phyloP scores from a whole-genome alignment of 2,888 invertebrate species.

The Conistra vaccinii region DNA sequence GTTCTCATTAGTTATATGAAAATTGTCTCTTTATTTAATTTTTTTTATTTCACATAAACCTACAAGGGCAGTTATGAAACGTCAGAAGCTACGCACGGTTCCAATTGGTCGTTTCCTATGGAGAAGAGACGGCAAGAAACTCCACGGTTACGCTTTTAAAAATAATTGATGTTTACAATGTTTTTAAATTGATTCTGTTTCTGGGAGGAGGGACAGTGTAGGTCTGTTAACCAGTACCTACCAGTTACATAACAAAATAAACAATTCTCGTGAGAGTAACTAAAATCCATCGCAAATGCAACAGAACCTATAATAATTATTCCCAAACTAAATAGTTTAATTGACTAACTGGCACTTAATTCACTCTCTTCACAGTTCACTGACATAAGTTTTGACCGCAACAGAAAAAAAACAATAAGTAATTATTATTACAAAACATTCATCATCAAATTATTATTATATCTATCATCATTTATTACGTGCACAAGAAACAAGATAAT shows the following conservation, averaged over 20 bases:
- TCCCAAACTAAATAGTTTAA: not conserved
- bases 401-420: conserved; percentile 11
- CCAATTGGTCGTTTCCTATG: not conserved
- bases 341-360: not conserved
- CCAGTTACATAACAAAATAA: too few species aligned
- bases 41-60: not conserved
- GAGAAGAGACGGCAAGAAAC: not conserved
- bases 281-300: not conserved
- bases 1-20: not conserved
- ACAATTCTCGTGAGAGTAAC: not conserved
- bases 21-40: too few species aligned
- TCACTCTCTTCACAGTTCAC: not conserved
- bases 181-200: not conserved
- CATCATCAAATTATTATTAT: conserved; percentile 25
- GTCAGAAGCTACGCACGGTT: not conserved
- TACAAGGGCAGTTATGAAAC: not conserved
- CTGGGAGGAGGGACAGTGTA: not conserved
- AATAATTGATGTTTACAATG: not conserved
- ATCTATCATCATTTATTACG: conserved; percentile 35
- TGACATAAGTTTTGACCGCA: not conserved
- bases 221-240: not conserved
- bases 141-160: not conserved
- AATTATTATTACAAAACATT: conserved; percentile 16
- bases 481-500: conserved; percentile 32
- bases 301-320: not conserved